Base-by-base conservation (phyloP, 2,888 invertebrate species). In the Pristionchus fissidentatus region DNA sequence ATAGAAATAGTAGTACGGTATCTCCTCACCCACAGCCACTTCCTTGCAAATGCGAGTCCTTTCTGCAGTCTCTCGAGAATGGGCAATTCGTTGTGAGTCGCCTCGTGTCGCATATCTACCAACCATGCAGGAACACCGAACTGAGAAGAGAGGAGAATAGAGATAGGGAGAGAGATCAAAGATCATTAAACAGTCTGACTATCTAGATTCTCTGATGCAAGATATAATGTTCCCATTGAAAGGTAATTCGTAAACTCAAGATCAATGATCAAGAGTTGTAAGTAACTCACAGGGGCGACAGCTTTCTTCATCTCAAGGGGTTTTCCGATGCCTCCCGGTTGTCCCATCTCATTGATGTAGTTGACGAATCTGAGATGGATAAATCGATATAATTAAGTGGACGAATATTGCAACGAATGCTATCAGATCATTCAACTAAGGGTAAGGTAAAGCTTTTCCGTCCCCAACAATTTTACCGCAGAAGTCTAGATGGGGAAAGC, bases 41-140 rank as follows among this genome's bases (percentile, higher is more conserved):
- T 92, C 66, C 95, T 93, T 83, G 95, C 94, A 89, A 95, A 94
- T 41, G 94, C 91, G 35, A 95, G 93, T 3, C 95, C 96, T 87
- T 94, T 94, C 91, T 95, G 93, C 5, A 96, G 93, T 79, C 95
- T 93, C 66, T 93, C 93, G 43, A 95, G 92, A 0, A 95, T 94
- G 26, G 96, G 96, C 46, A 95, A 92, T 85, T 94, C 94, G 86
- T 95, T 94, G 92, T 96, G 96, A 43, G 96, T 95, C 57, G 95
- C 95, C 86, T 95, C 95, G 92, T 96, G 96, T 82, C 96, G 94
- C 81, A 96, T 92, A 87, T 95, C 95, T 8, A 96, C 95, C 84
- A 96, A 94, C 96, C 96, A 96, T 85, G 95, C 94, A 0, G 96
- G 96, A 60, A 96, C 94, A 62, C 95, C 95, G 84, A 95, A 93